A percentile compares a stretch with the other conserved stretches of the same genome.
Evolutionary conservation across 2,113 vertebrate species (phyloP).

Genomic region (Pelecanus crispus): DNA sequence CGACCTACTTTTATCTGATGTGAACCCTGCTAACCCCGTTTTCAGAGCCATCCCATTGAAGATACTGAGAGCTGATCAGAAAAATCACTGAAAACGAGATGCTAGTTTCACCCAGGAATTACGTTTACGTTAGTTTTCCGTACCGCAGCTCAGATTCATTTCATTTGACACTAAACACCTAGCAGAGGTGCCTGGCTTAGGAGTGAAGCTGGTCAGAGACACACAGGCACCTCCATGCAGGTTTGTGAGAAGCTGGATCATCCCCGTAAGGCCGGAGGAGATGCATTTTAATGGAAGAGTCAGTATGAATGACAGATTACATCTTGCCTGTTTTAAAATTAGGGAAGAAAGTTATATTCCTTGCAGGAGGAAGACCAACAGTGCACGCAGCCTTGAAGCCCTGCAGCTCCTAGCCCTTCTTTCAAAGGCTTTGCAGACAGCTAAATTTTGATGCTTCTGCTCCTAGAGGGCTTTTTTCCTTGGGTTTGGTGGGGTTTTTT

Average conservation of each 20-base stretch:
- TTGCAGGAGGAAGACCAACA: neutral
- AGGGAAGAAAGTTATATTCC: neutral
- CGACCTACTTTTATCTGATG: neutral
- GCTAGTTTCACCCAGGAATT: neutral
- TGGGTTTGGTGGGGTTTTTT: neutral
- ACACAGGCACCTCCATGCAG: neutral
- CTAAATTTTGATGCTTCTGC: neutral
- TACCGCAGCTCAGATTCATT: neutral
- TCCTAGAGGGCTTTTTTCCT: neutral
- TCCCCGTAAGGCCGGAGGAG: neutral
- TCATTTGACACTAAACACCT: neutral
- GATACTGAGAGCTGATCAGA: neutral
- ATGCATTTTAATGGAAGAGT: neutral
- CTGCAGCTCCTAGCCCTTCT: neutral
- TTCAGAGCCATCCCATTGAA: neutral
- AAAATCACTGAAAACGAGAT: neutral
- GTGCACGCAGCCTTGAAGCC: neutral
- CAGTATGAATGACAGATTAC: neutral
- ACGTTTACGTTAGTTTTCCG: neutral
- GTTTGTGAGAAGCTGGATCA: neutral
- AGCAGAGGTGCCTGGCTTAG: neutral
- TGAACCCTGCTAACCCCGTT: neutral
- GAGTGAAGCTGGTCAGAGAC: neutral
- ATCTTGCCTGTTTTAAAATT: neutral
- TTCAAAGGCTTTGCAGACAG: neutral